These are phyloP conservation scores for Rhabdophis nuchalis DNA, from an alignment of 2,797 vertebrate genomes.

Conservation along the genomic window DNA sequence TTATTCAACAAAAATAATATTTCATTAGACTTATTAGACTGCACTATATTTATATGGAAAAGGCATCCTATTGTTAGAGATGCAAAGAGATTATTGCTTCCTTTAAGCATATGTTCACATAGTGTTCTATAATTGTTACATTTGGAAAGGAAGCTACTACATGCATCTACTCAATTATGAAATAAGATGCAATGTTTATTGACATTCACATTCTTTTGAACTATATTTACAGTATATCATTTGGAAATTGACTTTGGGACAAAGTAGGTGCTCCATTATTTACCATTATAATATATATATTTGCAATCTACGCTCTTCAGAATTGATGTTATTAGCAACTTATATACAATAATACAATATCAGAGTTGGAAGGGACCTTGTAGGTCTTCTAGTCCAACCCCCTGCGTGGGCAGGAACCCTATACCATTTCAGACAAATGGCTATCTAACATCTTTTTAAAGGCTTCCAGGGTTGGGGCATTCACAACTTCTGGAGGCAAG, in stretches of 20 bases:
- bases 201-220: not conserved
- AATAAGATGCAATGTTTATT: not conserved
- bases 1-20: not conserved
- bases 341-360: no score
- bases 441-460: no score
- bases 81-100: not conserved
- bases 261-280: not conserved
- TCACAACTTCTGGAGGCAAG: no score
- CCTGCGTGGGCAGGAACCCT: no score
- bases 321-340: not conserved
- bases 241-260: not conserved
- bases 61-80: not conserved
- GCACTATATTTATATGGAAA: not conserved
- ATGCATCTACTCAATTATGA: not conserved
- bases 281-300: not conserved
- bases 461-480: no score
- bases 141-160: not conserved
- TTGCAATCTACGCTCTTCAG: not conserved
- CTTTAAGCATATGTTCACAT: not conserved
- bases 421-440: no score
- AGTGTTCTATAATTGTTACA: not conserved
- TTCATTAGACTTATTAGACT: not conserved
- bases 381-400: no score
- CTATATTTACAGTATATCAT: not conserved
- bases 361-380: no score